phyloP scores from a whole-genome alignment of 2,888 invertebrate genomes.

The Rhaphigaster nebulosa region DNA sequence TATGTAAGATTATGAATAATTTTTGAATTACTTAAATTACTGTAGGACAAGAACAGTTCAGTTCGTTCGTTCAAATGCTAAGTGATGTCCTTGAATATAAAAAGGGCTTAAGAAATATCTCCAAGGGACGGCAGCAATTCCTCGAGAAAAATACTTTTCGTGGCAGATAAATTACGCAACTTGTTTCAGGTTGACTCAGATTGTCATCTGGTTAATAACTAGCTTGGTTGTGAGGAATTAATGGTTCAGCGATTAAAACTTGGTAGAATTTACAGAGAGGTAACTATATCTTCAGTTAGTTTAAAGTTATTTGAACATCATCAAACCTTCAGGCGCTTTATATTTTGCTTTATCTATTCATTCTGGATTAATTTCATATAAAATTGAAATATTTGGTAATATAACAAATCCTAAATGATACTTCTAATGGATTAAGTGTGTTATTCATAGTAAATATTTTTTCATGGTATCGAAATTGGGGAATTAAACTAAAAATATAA shows the following conservation, averaged over 20 bases:
- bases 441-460: no score
- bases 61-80: background rate
- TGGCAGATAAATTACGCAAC: background rate
- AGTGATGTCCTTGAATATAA: background rate
- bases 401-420: no score
- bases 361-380: no score
- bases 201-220: slow-evolving; percentile 14
- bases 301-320: background rate
- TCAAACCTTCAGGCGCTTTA: background rate
- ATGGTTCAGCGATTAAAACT: background rate
- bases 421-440: no score
- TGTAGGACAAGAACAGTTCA: background rate
- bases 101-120: background rate
- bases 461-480: no score
- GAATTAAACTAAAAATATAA: no score
- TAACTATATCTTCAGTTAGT: background rate
- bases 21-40: background rate
- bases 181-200: background rate
- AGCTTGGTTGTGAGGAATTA: background rate
- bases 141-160: background rate
- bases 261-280: background rate
- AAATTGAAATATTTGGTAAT: no score
- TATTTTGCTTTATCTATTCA: no score
- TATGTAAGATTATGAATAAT: no score
- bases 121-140: background rate